Evolutionary conservation across 53 echinoderm and acorn worm species (phyloP), one percentile per base, ranked within the genome.

Genomic region (Apostichopus leukothele): DNA sequence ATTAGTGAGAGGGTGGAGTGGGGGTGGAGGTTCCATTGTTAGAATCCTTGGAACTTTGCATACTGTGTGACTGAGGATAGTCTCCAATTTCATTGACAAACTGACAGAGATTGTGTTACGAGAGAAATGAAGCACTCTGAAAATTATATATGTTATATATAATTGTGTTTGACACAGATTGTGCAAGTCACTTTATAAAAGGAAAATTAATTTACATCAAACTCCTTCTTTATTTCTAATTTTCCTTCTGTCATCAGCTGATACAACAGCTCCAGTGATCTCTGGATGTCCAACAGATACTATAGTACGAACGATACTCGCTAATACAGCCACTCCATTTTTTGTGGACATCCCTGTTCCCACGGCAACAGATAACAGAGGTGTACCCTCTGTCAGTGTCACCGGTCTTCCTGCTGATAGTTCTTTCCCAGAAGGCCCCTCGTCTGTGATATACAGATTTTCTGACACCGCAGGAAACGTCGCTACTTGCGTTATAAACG

Each of bases 321-420:
- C 61, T 13, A 5, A 60, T 20, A 66, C 66, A 71, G n/a, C 16
- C 18, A 18, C 20, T 71, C 84, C 84, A 23, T 9, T 66, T 8
- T 84, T 60, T 66, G 84, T 83, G 9, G 55, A 83, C 21, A 14
- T 59, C 1, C 57, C 83, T 60, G 83, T 83, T 53, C 83, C 83
- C 60, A 83, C 19, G 18, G 83, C 83, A 60, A 83, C 83, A 16
- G 83, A 83, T 23, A 21, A 83, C 23, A 50, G 51, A 14, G 19
- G 23, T n/a, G 5, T 11, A 8, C 57, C 83, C 54, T 57, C 83
- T 21, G 60, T 83, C 18, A 14, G 59, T 12, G n/a, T 54, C 16
- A 57, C 6, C 19, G 83, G 83, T 11, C 55, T 54, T 83, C 83
- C 83, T 55, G 12, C 57, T 1, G 21, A 22, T 25, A 18, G 20